phyloP scores from a whole-genome alignment of 2,888 invertebrate genomes.

The Cyclophora punctaria region DNA sequence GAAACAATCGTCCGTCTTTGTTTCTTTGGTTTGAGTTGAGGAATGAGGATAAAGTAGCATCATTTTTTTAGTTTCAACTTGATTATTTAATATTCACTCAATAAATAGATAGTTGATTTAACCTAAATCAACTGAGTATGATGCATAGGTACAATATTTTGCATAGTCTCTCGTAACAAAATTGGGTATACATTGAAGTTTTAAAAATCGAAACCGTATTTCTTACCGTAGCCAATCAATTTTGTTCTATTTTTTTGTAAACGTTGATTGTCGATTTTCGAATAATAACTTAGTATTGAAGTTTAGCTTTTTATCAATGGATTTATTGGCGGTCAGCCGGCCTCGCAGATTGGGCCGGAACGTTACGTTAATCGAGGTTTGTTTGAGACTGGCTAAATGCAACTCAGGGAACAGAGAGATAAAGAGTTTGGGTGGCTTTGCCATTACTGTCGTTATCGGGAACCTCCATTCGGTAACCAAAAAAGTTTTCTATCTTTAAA shows the following conservation, averaged over 20 bases:
- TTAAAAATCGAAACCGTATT: too few relatives aligned
- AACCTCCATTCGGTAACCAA: constrained; percentile 29
- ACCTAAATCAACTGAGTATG: too few relatives aligned
- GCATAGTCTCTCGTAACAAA: too few relatives aligned
- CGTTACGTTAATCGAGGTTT: constrained; percentile 57
- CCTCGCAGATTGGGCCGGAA: constrained; percentile 43
- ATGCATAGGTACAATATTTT: too few relatives aligned
- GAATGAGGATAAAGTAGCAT: too few relatives aligned
- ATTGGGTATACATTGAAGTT: too few relatives aligned
- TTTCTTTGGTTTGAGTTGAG: too few relatives aligned
- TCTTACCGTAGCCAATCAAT: too few relatives aligned
- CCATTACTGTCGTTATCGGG: constrained; percentile 47
- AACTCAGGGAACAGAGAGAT: constrained; percentile 48
- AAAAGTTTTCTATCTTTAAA: constrained; percentile 36
- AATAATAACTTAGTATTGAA: constrained; percentile 41
- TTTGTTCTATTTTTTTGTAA: background rate
- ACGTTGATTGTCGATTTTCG: constrained; percentile 28
- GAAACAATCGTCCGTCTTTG: too few relatives aligned
- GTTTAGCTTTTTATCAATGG: constrained; percentile 58
- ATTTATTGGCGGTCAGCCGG: constrained; percentile 57
- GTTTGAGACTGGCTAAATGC: constrained; percentile 56
- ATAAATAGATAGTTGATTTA: too few relatives aligned
- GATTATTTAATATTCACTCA: too few relatives aligned
- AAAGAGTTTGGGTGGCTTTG: constrained; percentile 61
- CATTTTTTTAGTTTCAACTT: too few relatives aligned